Percentiles rank a stretch among this genome's conserved stretches.
phyloP scores from a whole-genome alignment of 2,113 vertebrate genomes.

The Orthonyx spaldingii region DNA sequence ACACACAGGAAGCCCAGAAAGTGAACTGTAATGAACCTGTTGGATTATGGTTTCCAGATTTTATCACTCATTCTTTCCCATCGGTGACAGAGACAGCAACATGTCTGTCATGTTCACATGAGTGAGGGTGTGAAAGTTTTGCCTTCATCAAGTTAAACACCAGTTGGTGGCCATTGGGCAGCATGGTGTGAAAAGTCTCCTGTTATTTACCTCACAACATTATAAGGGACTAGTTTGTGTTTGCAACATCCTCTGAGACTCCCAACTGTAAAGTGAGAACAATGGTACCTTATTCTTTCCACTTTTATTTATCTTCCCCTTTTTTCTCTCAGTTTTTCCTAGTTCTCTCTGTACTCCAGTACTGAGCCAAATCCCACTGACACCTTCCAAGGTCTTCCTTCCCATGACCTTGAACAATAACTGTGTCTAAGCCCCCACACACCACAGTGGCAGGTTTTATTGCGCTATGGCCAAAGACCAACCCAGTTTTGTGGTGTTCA shows the following conservation, averaged over 20 bases:
- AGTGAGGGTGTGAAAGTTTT: not conserved
- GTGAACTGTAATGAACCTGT: not conserved
- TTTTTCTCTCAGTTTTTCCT: not conserved
- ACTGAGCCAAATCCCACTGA: not conserved
- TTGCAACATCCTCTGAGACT: not conserved
- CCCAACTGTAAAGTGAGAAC: not conserved
- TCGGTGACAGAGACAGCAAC: not conserved
- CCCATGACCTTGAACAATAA: not conserved
- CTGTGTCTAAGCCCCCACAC: not conserved
- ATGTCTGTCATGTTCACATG: not conserved
- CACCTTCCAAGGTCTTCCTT: not conserved
- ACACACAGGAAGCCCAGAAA: not conserved
- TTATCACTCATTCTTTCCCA: not conserved
- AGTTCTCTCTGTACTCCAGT: not conserved
- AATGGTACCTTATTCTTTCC: not conserved
- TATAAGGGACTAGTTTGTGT: not conserved
- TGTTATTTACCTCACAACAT: not conserved
- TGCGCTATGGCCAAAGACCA: accelerated
- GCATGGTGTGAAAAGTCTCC: not conserved
- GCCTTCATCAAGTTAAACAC: not conserved
- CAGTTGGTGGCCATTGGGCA: not conserved
- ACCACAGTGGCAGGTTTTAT: not conserved
- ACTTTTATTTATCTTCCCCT: not conserved
- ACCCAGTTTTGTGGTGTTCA: accelerated
- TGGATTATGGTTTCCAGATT: not conserved